A percentile compares a stretch with the other conserved stretches of the same genome.
Evolutionary conservation across 2,888 invertebrate genomes (phyloP).

Genomic region (Linnaemya vulpina): DNA sequence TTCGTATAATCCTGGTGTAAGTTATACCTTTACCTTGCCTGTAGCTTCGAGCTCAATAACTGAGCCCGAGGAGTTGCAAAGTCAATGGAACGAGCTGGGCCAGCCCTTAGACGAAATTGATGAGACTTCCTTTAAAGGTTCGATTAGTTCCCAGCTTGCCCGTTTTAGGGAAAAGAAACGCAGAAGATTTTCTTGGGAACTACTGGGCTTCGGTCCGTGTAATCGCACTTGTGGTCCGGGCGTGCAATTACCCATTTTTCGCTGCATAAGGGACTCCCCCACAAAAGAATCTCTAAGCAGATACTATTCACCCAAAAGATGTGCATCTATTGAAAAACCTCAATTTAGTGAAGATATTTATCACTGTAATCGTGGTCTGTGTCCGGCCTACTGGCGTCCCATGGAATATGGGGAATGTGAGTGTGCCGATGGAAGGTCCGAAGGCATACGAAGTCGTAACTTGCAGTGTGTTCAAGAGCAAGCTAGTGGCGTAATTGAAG

Average conservation of each 20-base stretch:
- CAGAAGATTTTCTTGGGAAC: conserved; percentile 88
- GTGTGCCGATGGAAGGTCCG: conserved; percentile 84
- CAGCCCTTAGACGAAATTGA: conserved; percentile 78
- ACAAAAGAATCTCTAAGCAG: conserved; percentile 86
- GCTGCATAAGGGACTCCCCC: conserved; percentile 87
- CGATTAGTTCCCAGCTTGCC: conserved; percentile 53
- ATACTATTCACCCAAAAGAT: conserved; percentile 87
- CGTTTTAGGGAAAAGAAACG: conserved; percentile 83
- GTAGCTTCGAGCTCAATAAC: conserved; percentile 82
- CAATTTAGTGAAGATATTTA: conserved; percentile 85
- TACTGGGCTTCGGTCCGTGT: conserved; percentile 90
- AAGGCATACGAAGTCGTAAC: conserved; percentile 88
- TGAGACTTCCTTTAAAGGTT: conserved; percentile 72
- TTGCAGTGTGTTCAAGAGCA: conserved; percentile 86
- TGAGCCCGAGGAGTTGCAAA: conserved; percentile 81
- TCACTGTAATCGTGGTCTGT: conserved; percentile 89
- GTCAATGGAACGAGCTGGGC: conserved; percentile 79
- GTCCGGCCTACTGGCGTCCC: conserved; percentile 91
- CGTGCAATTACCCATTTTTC: conserved; percentile 80
- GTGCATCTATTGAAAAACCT: conserved; percentile 86
- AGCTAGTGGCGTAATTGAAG: conserved; percentile 77
- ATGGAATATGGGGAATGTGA: conserved; percentile 91
- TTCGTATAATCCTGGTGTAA: conserved; percentile 92
- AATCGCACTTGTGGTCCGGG: conserved; percentile 90
- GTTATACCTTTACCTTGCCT: conserved; percentile 93